Evolutionary conservation across 2,797 vertebrate species (phyloP), one percentile per base, ranked within the genome.

Genomic region (Galago senegalensis): DNA sequence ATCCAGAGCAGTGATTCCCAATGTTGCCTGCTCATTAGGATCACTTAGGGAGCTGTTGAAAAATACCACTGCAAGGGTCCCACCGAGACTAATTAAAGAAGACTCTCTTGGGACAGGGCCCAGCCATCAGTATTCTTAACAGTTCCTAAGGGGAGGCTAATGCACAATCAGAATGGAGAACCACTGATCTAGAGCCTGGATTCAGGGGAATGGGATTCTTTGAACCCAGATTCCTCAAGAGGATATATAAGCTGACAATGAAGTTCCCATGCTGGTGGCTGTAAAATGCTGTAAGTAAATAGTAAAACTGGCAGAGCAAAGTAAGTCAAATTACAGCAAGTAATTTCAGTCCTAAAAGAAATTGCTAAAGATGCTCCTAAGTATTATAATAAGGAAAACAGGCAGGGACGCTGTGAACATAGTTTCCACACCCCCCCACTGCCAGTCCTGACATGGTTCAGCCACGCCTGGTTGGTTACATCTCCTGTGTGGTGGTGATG

Each of bases 61-160:
- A 97, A 96, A 92, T 76, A 97, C 95, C 96, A 89, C 31, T 40
- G 72, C 34, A 60, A 96, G 93, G 87, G 96, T 96, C 94, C 96
- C 95, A 95, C 76, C 92, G 91, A 93, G 91, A 94, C 94, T 96
- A 89, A 97, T 97, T 97, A 97, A 97, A 93, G 85, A 93, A 79
- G 91, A 70, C 60, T 91, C 97, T 94, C 95, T 34, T 31, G 94
- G 96, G 96, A 96, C 56, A 73, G 87, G 87, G 67, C 95, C 94
- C 95, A 95, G 83, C 80, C 91, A 87, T 92, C 87, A 81, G 96
- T 85, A 85, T 95, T 89, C 87, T 73, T 96, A 97, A 97, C 67
- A 93, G 84, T 31, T 58, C 91, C 81, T 89, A 3, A 0, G 84
- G 43, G 91, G 69, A 91, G 77, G 87, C 87, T 87, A 91, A 96